These are phyloP conservation scores for Bos javanicus DNA, from an alignment of 2,113 vertebrate species.

Conservation along the genomic window DNA sequence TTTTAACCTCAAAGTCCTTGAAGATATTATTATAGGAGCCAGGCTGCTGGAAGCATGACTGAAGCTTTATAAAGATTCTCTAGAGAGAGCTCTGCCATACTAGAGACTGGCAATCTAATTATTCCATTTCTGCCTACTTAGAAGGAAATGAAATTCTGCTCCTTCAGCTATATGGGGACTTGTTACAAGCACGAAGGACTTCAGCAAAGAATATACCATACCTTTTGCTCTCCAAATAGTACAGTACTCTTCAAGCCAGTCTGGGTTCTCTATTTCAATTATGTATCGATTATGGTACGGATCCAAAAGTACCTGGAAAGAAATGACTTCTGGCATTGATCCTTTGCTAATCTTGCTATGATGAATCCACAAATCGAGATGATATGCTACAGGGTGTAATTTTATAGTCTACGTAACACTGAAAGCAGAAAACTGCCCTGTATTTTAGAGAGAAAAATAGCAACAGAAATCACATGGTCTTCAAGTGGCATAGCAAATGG, in stretches of 20 bases:
- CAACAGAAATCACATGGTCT: not conserved
- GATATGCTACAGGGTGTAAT: not conserved
- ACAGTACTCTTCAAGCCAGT: not conserved
- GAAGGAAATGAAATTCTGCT: not conserved
- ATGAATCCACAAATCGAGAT: not conserved
- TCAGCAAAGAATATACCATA: not conserved
- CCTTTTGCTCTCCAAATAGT: not conserved
- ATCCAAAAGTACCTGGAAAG: not conserved
- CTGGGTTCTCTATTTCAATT: not conserved
- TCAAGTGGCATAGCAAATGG: not conserved
- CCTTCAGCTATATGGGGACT: not conserved
- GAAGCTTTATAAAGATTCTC: not conserved
- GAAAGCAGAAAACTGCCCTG: not conserved
- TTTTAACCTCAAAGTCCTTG: not conserved
- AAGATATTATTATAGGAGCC: not conserved
- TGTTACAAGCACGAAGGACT: not conserved
- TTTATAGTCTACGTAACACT: not conserved
- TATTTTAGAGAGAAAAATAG: not conserved
- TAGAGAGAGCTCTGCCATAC: too few relatives aligned
- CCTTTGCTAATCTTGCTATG: not conserved
- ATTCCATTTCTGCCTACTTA: not conserved
- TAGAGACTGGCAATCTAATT: accelerated
- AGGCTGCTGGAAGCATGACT: not conserved
- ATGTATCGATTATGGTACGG: accelerated
- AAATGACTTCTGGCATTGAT: too few relatives aligned